Conservation (phyloP, 2,888 invertebrate species). For the Blastobasis lacticolella region DNA sequence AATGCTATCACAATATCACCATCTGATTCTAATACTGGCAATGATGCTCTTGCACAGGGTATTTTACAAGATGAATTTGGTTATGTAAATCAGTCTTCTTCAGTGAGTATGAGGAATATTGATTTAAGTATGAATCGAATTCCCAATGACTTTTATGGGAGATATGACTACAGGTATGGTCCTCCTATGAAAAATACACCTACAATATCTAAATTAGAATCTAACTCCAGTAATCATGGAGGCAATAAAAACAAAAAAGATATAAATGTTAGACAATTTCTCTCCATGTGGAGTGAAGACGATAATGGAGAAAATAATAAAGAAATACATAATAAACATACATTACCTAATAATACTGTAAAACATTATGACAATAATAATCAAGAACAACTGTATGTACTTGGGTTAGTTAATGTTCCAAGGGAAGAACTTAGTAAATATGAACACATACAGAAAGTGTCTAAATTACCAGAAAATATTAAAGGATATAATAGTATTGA, state of each 20-base stretch:
- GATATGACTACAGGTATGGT: conserved; percentile 46
- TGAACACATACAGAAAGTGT: conserved; percentile 69
- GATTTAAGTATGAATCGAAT: conserved; percentile 44
- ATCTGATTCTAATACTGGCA: conserved; percentile 58
- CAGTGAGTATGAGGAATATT: conserved; percentile 55
- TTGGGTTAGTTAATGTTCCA: conserved; percentile 63
- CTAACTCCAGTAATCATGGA: conserved; percentile 16
- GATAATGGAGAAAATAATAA: conserved; percentile 40
- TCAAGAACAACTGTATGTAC: conserved; percentile 64
- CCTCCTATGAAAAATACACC: conserved; percentile 29
- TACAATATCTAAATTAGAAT: conserved; percentile 26
- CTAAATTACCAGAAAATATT: conserved; percentile 67
- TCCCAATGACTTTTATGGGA: conserved; percentile 44
- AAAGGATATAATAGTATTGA: conserved; percentile 67
- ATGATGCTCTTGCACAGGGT: conserved; percentile 50
- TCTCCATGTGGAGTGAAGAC: conserved; percentile 70
- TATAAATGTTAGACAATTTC: conserved; percentile 62
- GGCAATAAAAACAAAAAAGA: conserved; percentile 42
- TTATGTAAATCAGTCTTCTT: conserved; percentile 66
- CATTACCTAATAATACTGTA: not conserved
- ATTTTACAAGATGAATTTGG: conserved; percentile 62
- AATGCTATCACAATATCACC: conserved; percentile 60
- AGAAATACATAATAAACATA: conserved; percentile 18
- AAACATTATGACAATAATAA: conserved; percentile 35
- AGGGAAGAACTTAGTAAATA: conserved; percentile 65